Conservation (phyloP, 2,113 vertebrate species). For the Heterotis niloticus region DNA sequence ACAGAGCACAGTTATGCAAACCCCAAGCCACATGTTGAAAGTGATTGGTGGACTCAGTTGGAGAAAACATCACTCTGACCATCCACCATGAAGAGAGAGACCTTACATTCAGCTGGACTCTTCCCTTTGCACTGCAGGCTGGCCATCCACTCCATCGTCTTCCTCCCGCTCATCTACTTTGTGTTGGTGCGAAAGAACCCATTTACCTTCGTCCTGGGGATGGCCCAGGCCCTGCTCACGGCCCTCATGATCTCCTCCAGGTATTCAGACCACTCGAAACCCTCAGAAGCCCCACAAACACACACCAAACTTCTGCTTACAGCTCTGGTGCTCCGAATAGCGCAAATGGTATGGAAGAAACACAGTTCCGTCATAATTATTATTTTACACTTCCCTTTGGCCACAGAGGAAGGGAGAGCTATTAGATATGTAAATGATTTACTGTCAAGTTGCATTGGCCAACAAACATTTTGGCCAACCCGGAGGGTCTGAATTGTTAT, state of each 20-base stretch:
- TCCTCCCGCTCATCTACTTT: constrained; percentile 87
- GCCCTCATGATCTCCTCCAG: constrained; percentile 90
- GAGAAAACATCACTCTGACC: too few species aligned
- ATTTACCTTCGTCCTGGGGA: constrained; percentile 82
- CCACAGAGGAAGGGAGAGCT: not conserved
- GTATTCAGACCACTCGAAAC: constrained; percentile 48
- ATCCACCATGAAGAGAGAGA: too few species aligned
- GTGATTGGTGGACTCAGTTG: too few species aligned
- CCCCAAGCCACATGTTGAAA: too few species aligned
- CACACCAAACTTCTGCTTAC: not conserved
- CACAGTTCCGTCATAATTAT: too few species aligned
- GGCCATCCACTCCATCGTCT: constrained; percentile 79
- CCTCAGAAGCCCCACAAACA: too few species aligned
- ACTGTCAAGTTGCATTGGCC: not conserved
- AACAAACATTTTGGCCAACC: not conserved
- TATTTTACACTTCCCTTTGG: not conserved
- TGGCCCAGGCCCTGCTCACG: constrained; percentile 92
- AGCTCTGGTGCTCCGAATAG: not conserved
- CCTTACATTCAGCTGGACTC: too few species aligned
- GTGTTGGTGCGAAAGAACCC: constrained; percentile 90
- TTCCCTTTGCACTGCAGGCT: constrained; percentile 63
- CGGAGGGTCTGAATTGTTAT: too few species aligned
- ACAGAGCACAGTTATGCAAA: too few species aligned
- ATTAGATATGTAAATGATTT: constrained; percentile 8
- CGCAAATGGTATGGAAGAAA: not conserved